These are phyloP conservation scores for Dryococelus australis DNA, from an alignment of 2,888 invertebrate species.

Conservation along the genomic window DNA sequence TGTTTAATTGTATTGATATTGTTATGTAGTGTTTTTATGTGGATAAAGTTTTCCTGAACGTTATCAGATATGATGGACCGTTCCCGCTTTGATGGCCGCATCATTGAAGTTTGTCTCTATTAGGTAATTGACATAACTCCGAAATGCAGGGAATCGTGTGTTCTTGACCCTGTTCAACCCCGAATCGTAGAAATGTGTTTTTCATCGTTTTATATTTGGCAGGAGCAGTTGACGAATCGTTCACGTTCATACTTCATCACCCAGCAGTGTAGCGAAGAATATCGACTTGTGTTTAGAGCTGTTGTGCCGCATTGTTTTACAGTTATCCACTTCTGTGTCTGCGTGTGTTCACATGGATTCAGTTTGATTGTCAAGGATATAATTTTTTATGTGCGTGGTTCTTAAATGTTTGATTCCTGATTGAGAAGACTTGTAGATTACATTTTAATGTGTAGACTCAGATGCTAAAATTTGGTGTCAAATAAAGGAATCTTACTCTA, in stretches of 20 bases:
- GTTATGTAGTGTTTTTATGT: not conserved
- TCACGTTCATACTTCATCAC: not conserved
- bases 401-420: not conserved
- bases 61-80: conserved; percentile 86
- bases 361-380: not conserved
- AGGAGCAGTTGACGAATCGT: not conserved
- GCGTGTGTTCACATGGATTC: not conserved
- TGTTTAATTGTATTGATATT: too few relatives aligned
- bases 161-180: not conserved
- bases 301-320: not conserved
- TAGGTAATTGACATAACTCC: conserved; percentile 52
- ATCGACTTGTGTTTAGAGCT: not conserved
- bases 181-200: not conserved
- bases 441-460: not conserved
- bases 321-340: not conserved
- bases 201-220: not conserved
- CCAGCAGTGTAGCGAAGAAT: not conserved
- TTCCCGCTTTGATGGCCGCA: conserved; percentile 87
- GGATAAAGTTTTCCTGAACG: not conserved
- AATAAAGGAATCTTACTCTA: not conserved
- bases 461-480: not conserved
- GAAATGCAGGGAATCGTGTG: not conserved
- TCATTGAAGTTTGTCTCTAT: conserved; percentile 86
- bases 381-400: not conserved
- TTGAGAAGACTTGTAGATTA: not conserved